Evolutionary conservation across 2,888 invertebrate species (phyloP), one percentile per base, ranked within the genome.

Genomic region (Caenorhabditis virilis): DNA sequence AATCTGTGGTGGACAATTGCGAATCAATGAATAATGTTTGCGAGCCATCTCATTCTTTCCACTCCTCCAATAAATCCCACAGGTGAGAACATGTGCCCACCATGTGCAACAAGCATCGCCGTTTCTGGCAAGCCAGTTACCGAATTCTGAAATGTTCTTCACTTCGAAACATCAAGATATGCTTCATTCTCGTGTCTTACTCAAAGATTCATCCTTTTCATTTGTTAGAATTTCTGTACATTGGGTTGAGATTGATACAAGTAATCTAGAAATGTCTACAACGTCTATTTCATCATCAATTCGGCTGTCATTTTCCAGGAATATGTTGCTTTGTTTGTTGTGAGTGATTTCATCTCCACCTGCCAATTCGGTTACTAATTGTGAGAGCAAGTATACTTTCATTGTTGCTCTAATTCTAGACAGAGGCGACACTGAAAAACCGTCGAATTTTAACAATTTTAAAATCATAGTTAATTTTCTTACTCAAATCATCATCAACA

Each of bases 21-120:
- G 46, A 22, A 82, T 76, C 3, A 78, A 22, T 2, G 80, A 65
- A 58, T 82, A 83, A 58, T 81, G 78, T 38, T 72, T 76, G 38
- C 76, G 63, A 11, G 82, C 80, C 26, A 62, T 30, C 13, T 73
- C 63, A 22, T 43, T 67, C 43, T 76, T 74, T n/a, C 70, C 74
- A 43, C 68, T 67, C 27, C 69, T 61, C 69, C 68, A 73, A 38
- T 56, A 69, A 16, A 80, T 63, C 11, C 78, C 82, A 62, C 81
- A 80, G 4, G 76, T 77, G 15, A 82, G 46, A 11, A 82, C 62
- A 57, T 83, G 78, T 3, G 80, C 71, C 82, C 82, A 82, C 82
- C 82, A 82, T 0, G 76, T 76, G 46, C 79, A 82, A 35, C 76
- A 59, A 15, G 74, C 75, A 56, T 82, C 82, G 9, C 79, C 81